Base-by-base conservation (phyloP, 1,140 invertebrate genomes). In the Stegodyphus dumicola region DNA sequence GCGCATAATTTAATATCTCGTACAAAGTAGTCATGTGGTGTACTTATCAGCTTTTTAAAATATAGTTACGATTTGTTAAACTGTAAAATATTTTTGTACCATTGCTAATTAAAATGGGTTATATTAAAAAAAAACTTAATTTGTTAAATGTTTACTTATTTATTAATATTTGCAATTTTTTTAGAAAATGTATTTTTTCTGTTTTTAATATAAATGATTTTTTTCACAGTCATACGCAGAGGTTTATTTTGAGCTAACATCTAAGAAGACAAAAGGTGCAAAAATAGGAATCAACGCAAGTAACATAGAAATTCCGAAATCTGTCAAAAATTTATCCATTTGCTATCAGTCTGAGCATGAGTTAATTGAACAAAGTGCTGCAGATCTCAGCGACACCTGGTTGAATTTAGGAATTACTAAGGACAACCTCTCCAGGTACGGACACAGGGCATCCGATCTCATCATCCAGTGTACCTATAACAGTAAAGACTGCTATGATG, bases 391-490 rank as follows among this genome's bases (percentile, higher is more conserved):
- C 48, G 87, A 88, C 73, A 87, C 86, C 9, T 88, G 88, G 88
- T 76, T 88, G n/a, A 88, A 71, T 53, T 66, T 89, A 18, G 79
- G 73, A 0, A 79, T 87, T 2, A 89, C 88, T 4, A 87, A 88
- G 13, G 81, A 89, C 67, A 85, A 88, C 18, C 67, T 89, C 2
- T 86, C 64, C 0, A 74, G 87, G 15, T 88, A 84, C 54, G 88
- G 88, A 7, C 85, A 88, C 33, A 80, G 81, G 48, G 81, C 86
- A 2, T 77, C 85, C 65, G 88, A 89, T 67, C 81, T 89, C 11
- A 85, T 88, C 15, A 75, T 88, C 7, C 86, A 87, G 18, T 88
- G 88, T 60, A 88, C 87, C 13, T 88, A 81, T 33, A 87, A 88
- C 52, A 73, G 83, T 13, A 87, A 79, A 17, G 80, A 88, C 13